Conservation (phyloP, 2,113 vertebrate species). For the Peromyscus maniculatus region DNA sequence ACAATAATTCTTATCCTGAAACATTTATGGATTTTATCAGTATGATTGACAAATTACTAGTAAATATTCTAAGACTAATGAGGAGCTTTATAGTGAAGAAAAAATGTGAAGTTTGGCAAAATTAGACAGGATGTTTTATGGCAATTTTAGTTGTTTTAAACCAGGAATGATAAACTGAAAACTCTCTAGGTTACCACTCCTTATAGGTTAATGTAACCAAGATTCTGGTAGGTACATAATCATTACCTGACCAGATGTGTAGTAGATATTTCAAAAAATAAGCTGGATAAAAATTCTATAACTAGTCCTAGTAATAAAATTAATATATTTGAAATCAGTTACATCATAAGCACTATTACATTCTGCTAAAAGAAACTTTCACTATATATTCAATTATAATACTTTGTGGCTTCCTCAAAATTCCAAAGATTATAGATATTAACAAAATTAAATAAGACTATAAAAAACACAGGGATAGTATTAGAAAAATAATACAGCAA, state of each 20-base stretch:
- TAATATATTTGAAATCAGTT: constrained; percentile 27
- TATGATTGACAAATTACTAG: background rate
- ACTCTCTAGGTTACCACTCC: background rate
- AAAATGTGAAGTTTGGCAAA: background rate
- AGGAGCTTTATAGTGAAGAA: background rate
- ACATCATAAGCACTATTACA: background rate
- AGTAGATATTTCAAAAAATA: background rate
- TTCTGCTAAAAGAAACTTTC: constrained; percentile 40
- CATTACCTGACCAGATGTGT: background rate
- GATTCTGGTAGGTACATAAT: background rate
- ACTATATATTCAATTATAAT: background rate
- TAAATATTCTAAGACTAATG: background rate
- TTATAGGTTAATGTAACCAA: background rate
- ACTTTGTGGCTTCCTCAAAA: constrained; percentile 8
- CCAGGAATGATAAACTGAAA: background rate
- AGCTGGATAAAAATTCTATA: constrained; percentile 26
- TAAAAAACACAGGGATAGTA: background rate
- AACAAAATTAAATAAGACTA: background rate
- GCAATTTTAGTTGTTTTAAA: background rate
- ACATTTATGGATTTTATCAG: background rate
- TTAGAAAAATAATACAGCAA: background rate
- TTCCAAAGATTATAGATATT: background rate
- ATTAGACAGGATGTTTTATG: background rate
- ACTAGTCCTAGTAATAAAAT: constrained; percentile 24
- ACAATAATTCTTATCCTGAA: background rate